These are phyloP conservation scores for Drosophila triauraria DNA, from an alignment of 1,140 invertebrate species.

Conservation along the genomic window DNA sequence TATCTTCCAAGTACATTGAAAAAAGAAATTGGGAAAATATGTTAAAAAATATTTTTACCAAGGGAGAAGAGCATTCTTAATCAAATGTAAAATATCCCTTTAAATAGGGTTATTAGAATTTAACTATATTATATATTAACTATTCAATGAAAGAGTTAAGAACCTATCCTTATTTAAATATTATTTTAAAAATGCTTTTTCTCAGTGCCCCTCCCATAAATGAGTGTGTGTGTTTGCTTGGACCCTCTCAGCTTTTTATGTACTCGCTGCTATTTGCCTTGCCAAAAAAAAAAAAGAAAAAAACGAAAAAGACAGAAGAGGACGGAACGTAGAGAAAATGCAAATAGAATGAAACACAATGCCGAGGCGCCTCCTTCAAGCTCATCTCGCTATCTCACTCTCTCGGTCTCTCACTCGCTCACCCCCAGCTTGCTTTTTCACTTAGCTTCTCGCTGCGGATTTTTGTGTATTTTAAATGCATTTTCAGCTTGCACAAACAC, in stretches of 20 bases:
- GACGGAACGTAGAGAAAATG: slow-evolving; percentile 57
- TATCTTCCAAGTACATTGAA: slow-evolving; percentile 36
- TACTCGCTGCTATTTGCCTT: slow-evolving; percentile 70
- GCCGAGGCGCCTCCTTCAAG: slow-evolving; percentile 68
- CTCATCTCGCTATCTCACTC: slow-evolving; percentile 28
- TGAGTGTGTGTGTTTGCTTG: slow-evolving; percentile 40
- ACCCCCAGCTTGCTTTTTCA: slow-evolving; percentile 62
- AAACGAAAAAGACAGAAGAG: slow-evolving; percentile 24
- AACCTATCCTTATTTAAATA: too few relatives aligned
- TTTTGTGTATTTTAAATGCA: slow-evolving; percentile 83
- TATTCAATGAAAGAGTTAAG: too few relatives aligned
- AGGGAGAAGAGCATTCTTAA: too few relatives aligned
- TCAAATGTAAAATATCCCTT: too few relatives aligned
- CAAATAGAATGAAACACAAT: slow-evolving; percentile 82
- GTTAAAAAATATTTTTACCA: too few relatives aligned
- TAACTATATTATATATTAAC: too few relatives aligned
- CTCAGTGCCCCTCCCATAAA: slow-evolving; percentile 22
- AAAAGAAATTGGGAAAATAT: not conserved
- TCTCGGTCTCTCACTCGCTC: not conserved
- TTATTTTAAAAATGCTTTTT: not conserved
- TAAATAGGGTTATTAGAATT: not conserved
- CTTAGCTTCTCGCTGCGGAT: slow-evolving; percentile 74
- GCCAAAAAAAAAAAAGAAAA: slow-evolving; percentile 60
- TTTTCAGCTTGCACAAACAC: slow-evolving; percentile 70
- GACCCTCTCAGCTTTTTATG: slow-evolving; percentile 72